These are phyloP conservation scores for Hemitrygon akajei DNA, from an alignment of 2,797 vertebrate genomes.

Conservation along the genomic window DNA sequence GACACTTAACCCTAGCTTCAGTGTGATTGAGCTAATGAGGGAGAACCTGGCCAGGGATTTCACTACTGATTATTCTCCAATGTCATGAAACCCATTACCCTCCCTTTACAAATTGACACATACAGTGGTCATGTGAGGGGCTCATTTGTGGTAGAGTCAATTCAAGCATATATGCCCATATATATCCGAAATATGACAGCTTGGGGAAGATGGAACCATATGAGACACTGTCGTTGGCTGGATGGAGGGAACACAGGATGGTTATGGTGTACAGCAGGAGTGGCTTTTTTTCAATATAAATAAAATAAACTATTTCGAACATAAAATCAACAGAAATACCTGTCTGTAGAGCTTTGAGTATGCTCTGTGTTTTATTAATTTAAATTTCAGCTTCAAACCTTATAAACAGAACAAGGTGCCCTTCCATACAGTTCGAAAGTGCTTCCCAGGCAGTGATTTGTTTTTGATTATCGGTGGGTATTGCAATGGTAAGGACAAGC, in stretches of 20 bases:
- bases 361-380: neutral
- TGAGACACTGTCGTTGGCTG: neutral
- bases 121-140: neutral
- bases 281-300: neutral
- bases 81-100: neutral
- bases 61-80: neutral
- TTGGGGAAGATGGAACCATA: neutral
- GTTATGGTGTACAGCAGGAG: neutral
- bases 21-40: neutral
- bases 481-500: neutral
- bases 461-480: neutral
- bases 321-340: neutral
- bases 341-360: neutral
- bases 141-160: neutral
- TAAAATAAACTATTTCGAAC: neutral
- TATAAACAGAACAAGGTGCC: neutral
- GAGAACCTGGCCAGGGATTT: neutral
- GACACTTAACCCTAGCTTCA: neutral
- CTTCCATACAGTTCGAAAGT: no score
- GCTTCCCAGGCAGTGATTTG: neutral
- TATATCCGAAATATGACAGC: neutral
- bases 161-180: neutral
- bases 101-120: neutral
- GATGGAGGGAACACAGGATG: no score
- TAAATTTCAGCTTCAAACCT: neutral